Conservation (phyloP, 2,888 invertebrate species). For the Spodoptera exigua region DNA sequence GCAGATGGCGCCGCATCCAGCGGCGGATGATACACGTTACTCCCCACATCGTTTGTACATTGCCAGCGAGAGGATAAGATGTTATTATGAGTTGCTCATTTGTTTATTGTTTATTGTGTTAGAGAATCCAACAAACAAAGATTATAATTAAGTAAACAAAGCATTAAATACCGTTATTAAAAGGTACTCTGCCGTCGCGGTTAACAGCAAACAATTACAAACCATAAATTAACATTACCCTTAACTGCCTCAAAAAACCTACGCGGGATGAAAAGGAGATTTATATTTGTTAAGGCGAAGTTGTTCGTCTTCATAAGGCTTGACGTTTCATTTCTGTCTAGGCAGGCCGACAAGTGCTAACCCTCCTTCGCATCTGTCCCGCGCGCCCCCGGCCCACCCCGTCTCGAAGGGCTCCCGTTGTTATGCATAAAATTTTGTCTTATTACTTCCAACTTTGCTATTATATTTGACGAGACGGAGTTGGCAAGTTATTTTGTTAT, state of each 20-base stretch:
- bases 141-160: slow-evolving; percentile 40
- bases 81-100: slow-evolving; percentile 4
- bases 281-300: slow-evolving; percentile 87
- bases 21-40: slow-evolving; percentile 59
- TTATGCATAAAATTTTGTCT: slow-evolving; percentile 89
- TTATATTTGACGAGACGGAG: slow-evolving; percentile 88
- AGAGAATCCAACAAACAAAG: no score
- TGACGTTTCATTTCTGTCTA: slow-evolving; percentile 88
- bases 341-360: slow-evolving; percentile 85
- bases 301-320: slow-evolving; percentile 88
- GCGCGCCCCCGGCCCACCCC: slow-evolving; percentile 59
- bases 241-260: slow-evolving; percentile 78
- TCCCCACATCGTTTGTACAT: slow-evolving; percentile 60
- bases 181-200: slow-evolving; percentile 52
- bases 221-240: slow-evolving; percentile 80
- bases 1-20: slow-evolving; percentile 72
- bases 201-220: slow-evolving; percentile 69
- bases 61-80: slow-evolving; percentile 23
- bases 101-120: neutral
- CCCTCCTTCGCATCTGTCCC: slow-evolving; percentile 69
- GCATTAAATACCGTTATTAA: slow-evolving; percentile 49
- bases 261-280: slow-evolving; percentile 80
- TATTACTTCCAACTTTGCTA: slow-evolving; percentile 88
- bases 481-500: slow-evolving; percentile 89
- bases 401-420: slow-evolving; percentile 80